Conservation (phyloP, 2,888 invertebrate species). For the Yponomeuta malinellus region DNA sequence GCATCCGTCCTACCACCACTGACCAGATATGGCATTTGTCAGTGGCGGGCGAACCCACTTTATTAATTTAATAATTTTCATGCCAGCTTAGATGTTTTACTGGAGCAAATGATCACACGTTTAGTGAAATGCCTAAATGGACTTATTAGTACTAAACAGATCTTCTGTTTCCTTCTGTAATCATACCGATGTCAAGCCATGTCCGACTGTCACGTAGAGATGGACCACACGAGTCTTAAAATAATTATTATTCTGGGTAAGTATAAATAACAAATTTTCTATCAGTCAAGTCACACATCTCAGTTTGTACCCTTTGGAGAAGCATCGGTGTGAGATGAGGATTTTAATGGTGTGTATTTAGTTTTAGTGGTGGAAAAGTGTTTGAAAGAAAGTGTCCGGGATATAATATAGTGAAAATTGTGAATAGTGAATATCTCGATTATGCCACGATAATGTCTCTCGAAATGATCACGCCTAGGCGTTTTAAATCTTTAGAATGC, state of each 20-base stretch:
- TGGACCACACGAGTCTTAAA: slow-evolving; percentile 27
- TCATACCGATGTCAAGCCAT: background rate
- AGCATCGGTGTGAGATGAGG: slow-evolving; percentile 45
- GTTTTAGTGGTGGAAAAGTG: background rate
- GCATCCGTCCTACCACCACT: no score
- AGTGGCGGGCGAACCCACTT: no score
- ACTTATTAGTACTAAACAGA: background rate
- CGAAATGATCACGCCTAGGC: no score
- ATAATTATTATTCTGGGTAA: slow-evolving; percentile 44
- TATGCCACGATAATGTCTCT: no score
- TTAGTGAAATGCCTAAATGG: background rate
- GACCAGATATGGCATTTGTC: no score
- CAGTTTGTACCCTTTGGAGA: slow-evolving; percentile 38
- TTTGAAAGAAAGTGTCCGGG: background rate
- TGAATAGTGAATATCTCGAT: background rate
- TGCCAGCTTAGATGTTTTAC: no score
- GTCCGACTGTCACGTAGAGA: slow-evolving; percentile 47
- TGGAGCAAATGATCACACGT: no score
- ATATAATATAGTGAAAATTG: background rate
- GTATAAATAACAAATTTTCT: slow-evolving; percentile 54
- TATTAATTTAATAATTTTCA: no score
- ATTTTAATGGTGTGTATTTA: slow-evolving; percentile 38
- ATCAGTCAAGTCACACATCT: slow-evolving; percentile 47
- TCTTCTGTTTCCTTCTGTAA: background rate
- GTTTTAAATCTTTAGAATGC: no score